Base-by-base conservation (phyloP, 1,140 invertebrate genomes). In the Hyles euphorbiae region DNA sequence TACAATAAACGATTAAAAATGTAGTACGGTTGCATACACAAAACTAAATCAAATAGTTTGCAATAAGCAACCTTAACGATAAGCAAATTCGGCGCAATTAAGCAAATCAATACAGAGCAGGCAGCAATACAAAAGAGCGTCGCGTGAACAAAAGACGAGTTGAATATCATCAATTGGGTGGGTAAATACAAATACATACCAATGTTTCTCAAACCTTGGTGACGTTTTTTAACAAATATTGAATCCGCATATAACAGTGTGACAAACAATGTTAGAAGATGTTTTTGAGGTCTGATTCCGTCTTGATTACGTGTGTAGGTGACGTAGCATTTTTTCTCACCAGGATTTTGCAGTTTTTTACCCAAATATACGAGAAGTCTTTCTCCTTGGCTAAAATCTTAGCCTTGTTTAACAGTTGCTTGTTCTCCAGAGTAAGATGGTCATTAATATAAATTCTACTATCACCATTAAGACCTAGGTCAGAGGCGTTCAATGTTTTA, bases 361-460 rank as follows among this genome's bases (percentile, higher is more conserved):
- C 64, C 68, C 68, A 70, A 5, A 55, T 32, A 36, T 49, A 67
- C 4, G 54, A 11, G 57, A 60, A 70, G n/a, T 52, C 53, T 2
- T 47, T 51, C 9, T 69, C 67, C n/a, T 49, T 66, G 11, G 61
- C 63, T 2, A 59, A 7, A 34, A 12, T 55, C 22, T 72, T 72
- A 7, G 63, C 32, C 45, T 72, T 72, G 34, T 72, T 72, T 0
- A 70, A 43, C 4, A 69, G 36, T 8, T 53, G 40, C 34, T 69
- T 70, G 34, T 62, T 70, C 7, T 67, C 54, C 3, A 60, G 43
- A 1, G 68, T 70, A 5, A 70, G 48, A 22, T 70, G 68, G 34
- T 66, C 69, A 48, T 71, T 71, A 3, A 71, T 44, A 11, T 53
- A 71, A n/a, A 63, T 68, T 9, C 36, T 57, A 7, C 34, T 57